Evolutionary conservation across 2,113 vertebrate genomes (phyloP).

Genomic region (Bos indicus): DNA sequence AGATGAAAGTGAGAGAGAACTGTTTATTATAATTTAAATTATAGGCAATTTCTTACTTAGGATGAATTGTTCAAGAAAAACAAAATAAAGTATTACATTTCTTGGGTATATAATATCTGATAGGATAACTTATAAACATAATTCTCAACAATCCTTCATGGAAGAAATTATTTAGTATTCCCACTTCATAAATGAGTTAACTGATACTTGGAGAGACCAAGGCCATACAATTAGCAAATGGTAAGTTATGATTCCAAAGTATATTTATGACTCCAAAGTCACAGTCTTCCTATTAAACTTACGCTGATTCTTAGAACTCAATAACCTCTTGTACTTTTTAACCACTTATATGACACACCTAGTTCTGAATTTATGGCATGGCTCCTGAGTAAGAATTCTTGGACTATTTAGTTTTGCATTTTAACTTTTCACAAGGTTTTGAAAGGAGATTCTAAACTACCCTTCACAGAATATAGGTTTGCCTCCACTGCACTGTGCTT

Average conservation of each 20-base stretch:
- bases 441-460: neutral
- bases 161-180: neutral
- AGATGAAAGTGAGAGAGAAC: neutral
- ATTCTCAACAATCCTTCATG: neutral
- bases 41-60: neutral
- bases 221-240: neutral
- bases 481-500: neutral
- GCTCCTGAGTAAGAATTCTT: neutral
- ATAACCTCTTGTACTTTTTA: neutral
- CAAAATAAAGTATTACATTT: neutral
- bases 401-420: neutral
- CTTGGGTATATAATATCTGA: neutral
- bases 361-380: neutral
- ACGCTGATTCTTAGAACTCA: neutral
- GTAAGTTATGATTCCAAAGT: neutral
- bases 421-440: neutral
- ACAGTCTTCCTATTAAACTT: neutral
- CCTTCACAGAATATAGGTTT: neutral
- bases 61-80: constrained; percentile 4
- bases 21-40: neutral
- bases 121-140: neutral
- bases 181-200: neutral
- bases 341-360: neutral
- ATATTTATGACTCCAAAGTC: neutral
- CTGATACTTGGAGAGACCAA: neutral